Percentiles rank a stretch among this genome's conserved stretches.
Evolutionary conservation across 2,113 vertebrate species (phyloP).

Genomic region (Prunella himalayana): DNA sequence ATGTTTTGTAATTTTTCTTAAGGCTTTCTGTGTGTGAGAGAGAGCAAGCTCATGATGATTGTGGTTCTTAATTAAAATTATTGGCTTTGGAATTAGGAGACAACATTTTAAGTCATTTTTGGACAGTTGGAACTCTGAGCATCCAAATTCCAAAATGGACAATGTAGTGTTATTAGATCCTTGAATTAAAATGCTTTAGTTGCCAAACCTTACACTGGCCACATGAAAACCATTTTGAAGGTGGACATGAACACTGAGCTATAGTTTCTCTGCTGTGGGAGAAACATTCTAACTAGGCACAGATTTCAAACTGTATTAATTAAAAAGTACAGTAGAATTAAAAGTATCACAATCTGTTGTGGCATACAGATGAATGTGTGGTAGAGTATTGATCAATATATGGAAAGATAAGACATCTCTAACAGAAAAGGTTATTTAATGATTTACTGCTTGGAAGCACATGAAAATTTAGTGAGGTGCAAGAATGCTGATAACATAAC

Average conservation of each 20-base stretch:
- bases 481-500: slow-evolving; percentile 10
- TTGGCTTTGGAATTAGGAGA: not conserved
- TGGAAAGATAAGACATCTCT: not conserved
- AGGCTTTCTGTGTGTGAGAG: not conserved
- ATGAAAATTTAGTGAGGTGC: not conserved
- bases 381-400: not conserved
- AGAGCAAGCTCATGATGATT: not conserved
- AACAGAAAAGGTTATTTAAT: not conserved
- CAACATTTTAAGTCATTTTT: not conserved
- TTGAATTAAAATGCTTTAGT: not conserved
- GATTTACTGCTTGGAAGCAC: not conserved
- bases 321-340: not conserved
- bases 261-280: not conserved
- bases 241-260: not conserved
- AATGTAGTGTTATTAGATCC: not conserved
- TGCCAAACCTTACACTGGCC: not conserved
- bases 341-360: not conserved
- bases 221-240: not conserved
- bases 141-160: not conserved
- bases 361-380: not conserved
- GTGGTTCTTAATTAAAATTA: not conserved
- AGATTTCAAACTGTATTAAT: not conserved
- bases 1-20: not conserved
- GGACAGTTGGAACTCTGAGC: not conserved
- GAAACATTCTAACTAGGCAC: not conserved